Conservation (phyloP, 2,113 vertebrate species). For the Nothoprocta perdicaria region DNA sequence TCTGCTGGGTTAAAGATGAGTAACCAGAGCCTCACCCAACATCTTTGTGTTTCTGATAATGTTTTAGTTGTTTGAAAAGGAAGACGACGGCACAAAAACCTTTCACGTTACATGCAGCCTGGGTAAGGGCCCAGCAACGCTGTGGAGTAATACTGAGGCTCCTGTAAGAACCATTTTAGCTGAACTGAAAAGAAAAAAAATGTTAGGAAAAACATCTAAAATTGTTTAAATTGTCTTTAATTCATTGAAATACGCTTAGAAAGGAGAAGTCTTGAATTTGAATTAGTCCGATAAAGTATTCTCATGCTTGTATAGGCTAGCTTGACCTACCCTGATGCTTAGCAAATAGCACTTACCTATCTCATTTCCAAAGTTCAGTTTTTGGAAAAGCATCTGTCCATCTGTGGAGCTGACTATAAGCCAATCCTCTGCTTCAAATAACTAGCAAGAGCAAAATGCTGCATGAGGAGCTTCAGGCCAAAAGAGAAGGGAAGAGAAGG, state of each 20-base stretch:
- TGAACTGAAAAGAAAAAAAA: neutral
- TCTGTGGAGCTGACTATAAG: neutral
- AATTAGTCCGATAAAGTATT: neutral
- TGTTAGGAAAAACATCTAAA: neutral
- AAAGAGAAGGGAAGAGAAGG: too few relatives aligned
- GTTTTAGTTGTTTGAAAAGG: neutral
- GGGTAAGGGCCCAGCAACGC: neutral
- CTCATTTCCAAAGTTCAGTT: neutral
- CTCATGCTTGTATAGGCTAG: neutral
- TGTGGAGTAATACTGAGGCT: rapidly evolving
- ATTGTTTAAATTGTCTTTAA: neutral
- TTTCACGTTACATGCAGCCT: neutral
- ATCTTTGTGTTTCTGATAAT: neutral
- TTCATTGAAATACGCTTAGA: neutral
- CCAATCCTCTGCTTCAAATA: neutral
- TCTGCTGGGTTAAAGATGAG: neutral
- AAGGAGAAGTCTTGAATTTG: neutral
- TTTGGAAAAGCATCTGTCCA: neutral
- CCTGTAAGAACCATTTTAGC: neutral
- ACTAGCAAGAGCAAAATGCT: neutral
- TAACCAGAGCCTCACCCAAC: neutral
- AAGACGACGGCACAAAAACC: neutral
- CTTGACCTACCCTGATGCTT: neutral
- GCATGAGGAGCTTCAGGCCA: neutral
- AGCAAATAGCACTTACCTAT: neutral